Conservation (phyloP, 92 coral and sea anemone genomes). For the Actinostola sp. region DNA sequence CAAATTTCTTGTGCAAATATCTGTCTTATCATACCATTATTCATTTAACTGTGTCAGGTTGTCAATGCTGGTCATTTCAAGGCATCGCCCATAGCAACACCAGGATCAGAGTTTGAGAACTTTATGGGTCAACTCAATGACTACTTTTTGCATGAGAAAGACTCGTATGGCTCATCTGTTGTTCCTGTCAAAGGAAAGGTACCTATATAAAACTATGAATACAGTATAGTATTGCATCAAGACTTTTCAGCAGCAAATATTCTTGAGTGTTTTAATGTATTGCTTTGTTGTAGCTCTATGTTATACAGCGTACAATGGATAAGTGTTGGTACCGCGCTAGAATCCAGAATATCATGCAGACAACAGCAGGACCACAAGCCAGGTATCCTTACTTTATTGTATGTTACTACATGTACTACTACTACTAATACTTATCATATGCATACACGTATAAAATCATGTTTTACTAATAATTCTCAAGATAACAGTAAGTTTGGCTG, state of each 20-base stretch:
- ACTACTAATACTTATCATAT: too few species aligned
- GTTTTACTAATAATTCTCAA: too few species aligned
- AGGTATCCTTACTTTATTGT: too few species aligned
- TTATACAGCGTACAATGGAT: slow-evolving; percentile 80
- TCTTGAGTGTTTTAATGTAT: neutral
- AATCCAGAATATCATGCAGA: slow-evolving; percentile 76
- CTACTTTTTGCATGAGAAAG: slow-evolving; percentile 61
- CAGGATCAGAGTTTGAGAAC: slow-evolving; percentile 62
- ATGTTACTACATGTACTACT: too few species aligned
- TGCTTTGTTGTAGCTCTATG: slow-evolving; percentile 65
- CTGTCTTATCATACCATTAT: neutral
- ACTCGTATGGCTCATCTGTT: slow-evolving; percentile 32
- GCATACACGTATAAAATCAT: too few species aligned
- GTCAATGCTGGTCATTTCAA: slow-evolving; percentile 89
- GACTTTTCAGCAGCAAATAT: neutral
- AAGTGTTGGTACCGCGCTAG: slow-evolving; percentile 96
- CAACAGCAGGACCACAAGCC: slow-evolving; percentile 91
- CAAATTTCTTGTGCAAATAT: neutral
- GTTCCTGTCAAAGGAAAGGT: slow-evolving; percentile 64
- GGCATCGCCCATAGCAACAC: slow-evolving; percentile 64
- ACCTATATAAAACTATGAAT: neutral
- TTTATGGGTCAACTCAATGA: slow-evolving; percentile 91
- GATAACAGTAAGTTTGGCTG: too few species aligned
- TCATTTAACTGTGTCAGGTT: slow-evolving; percentile 34
- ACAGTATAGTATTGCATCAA: neutral